Conservation (phyloP, 2,888 invertebrate genomes). For the Nephrotoma flavescens region DNA sequence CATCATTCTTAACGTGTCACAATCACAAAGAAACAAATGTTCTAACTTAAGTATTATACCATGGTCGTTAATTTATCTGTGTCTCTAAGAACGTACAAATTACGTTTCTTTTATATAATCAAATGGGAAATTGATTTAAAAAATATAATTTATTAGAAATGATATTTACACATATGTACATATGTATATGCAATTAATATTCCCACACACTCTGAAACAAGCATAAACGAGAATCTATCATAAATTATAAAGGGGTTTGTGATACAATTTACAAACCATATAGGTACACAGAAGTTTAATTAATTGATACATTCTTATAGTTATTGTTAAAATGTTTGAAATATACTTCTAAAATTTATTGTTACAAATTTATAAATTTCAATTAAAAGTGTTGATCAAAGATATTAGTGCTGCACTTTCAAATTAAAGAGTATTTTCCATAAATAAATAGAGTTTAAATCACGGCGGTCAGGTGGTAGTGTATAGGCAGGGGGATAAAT, state of each 20-base stretch:
- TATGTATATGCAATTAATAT: neutral
- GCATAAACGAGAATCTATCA: neutral
- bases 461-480: too few species aligned
- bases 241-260: neutral
- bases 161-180: neutral
- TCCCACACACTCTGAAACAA: neutral
- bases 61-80: neutral
- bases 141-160: neutral
- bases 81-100: neutral
- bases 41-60: neutral
- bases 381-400: neutral
- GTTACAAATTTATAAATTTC: neutral
- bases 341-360: neutral
- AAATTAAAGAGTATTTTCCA: too few species aligned
- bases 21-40: neutral
- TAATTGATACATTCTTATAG: neutral
- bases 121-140: neutral
- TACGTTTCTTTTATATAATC: neutral
- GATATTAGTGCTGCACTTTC: too few species aligned
- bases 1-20: neutral
- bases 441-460: too few species aligned
- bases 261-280: neutral
- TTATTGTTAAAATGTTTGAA: neutral
- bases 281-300: neutral
- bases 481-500: too few species aligned